Base-by-base conservation (phyloP, 2,113 vertebrate species). In the Probosciger aterrimus region DNA sequence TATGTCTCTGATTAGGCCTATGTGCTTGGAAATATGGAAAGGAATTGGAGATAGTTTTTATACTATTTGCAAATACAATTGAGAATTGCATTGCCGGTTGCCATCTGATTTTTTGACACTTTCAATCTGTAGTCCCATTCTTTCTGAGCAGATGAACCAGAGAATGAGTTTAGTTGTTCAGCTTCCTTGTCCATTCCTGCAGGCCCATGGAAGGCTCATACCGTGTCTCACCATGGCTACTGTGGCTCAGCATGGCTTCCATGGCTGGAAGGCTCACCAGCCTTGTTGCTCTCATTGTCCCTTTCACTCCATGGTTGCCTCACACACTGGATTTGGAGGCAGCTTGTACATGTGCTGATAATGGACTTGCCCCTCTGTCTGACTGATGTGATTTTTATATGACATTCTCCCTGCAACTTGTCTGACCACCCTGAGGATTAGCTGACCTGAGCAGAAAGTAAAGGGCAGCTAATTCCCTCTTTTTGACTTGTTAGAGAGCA, bases 401-500 rank as follows among this genome's bases (percentile, higher is more conserved):
- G 7, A 62, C 46, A 18, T 83, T 86, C 37, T 53, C 74, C 63
- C 79, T 94, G 78, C 59, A 50, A 6, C 67, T 74, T 85, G 63
- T 50, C 71, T 81, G 88, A 67, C 59, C 5, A 47, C 89, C 75
- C 41, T 12, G 62, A 82, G 75, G 76, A 95, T 90, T 92, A 80
- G 82, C 78, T 91, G 91, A 96, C 82, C 96, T 77, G 88, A 96
- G 71, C 79, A 82, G 75, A 86, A 94, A 90, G 71, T 39, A 83
- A 95, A 96, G 85, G 90, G 68, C 94, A 78, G 71, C 50, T 81
- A 80, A 94, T 83, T 95, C 79, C 50, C 46, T 70, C 33, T 77
- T 67, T 65, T 69, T 0, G 1, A 60, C 82, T 92, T 80, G 71
- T 75, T 90, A 47, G 75, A 35, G 78, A 93, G 59, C 71, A 59